Conservation (phyloP, 1,140 invertebrate genomes). For the Frieseomelitta varia region DNA sequence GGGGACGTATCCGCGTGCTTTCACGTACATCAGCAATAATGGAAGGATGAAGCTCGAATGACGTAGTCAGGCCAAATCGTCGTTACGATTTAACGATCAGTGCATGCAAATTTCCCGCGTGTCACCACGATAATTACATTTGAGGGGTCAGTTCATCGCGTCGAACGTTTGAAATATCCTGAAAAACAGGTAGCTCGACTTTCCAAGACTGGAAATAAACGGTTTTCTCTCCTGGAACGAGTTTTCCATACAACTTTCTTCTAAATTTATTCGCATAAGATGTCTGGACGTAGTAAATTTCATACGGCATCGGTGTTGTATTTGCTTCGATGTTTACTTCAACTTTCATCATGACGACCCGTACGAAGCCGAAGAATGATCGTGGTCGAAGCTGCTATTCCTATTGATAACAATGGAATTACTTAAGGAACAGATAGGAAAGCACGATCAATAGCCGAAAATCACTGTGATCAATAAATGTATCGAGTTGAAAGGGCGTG, state of each 20-base stretch:
- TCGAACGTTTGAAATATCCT: conserved; percentile 6
- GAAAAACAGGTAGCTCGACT: conserved; percentile 54
- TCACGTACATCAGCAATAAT: conserved; percentile 35
- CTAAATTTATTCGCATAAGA: conserved; percentile 11
- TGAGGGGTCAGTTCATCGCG: no score
- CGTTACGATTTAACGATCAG: conserved; percentile 20
- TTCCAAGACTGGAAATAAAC: conserved; percentile 51
- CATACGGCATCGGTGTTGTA: no score
- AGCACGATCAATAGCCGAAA: background rate
- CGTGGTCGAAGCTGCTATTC: background rate
- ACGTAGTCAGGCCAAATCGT: conserved; percentile 41
- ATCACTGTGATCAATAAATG: background rate
- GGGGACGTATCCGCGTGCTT: conserved; percentile 30
- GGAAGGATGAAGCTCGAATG: conserved; percentile 28
- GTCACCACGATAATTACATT: background rate
- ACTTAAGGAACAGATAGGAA: background rate
- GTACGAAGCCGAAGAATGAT: background rate
- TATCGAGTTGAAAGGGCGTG: background rate
- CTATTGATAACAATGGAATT: background rate
- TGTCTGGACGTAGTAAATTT: background rate
- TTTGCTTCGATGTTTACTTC: background rate
- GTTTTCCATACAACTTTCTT: conserved; percentile 52
- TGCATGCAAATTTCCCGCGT: conserved; percentile 10
- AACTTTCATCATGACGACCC: conserved; percentile 8
- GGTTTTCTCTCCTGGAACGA: conserved; percentile 34